Conservation (phyloP, 2,113 vertebrate genomes). For the Rhynchopsitta pachyrhyncha region DNA sequence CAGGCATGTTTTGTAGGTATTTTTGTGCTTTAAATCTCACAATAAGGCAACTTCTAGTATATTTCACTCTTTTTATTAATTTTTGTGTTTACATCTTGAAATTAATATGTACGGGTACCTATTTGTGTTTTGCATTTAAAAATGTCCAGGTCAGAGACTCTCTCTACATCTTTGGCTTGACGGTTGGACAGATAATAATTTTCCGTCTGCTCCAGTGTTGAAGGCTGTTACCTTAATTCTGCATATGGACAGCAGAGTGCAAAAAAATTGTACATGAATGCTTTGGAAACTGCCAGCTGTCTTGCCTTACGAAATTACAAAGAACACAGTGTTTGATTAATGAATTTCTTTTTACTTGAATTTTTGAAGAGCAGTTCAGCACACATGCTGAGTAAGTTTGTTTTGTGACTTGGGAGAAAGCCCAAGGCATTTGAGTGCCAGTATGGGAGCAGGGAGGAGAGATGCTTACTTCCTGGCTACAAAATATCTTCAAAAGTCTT, state of each 20-base stretch:
- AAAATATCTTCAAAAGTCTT: neutral
- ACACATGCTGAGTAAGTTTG: neutral
- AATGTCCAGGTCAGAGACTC: neutral
- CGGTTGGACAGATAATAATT: neutral
- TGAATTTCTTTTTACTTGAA: neutral
- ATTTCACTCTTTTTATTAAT: neutral
- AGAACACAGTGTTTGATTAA: neutral
- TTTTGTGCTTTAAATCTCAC: neutral
- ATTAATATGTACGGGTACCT: neutral
- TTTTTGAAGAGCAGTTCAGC: neutral
- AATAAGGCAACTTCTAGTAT: neutral
- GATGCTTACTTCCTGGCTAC: neutral
- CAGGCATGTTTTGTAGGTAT: neutral
- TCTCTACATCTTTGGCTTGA: neutral
- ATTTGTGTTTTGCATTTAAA: neutral
- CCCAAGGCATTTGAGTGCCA: neutral
- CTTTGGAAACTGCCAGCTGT: neutral
- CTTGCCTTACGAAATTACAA: neutral
- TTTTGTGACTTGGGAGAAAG: neutral
- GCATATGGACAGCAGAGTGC: accelerated
- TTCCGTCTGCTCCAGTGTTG: neutral
- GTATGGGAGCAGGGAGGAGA: neutral
- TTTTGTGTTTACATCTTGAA: neutral
- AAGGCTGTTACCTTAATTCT: neutral
- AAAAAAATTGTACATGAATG: neutral